Conservation (phyloP, 2,888 invertebrate species). For the Drosophila maculinotata region DNA sequence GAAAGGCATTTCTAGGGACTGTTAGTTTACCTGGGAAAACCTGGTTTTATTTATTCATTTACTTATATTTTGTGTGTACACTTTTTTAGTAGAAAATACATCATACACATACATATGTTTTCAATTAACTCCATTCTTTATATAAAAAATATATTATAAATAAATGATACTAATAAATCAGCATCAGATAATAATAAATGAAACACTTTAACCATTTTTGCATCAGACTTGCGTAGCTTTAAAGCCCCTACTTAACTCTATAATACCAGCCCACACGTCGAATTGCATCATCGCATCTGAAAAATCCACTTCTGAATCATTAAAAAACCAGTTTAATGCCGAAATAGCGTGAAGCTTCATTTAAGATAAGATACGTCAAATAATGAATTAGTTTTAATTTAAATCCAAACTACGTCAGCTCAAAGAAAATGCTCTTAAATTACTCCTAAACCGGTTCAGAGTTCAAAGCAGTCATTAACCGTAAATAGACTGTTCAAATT, state of each 20-base stretch:
- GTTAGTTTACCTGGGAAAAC: no score
- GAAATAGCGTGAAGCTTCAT: neutral
- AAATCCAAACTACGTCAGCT: neutral
- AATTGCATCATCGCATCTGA: slow-evolving; percentile 16
- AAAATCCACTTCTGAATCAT: slow-evolving; percentile 7
- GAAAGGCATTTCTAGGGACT: no score
- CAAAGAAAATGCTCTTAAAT: neutral
- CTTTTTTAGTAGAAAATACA: no score
- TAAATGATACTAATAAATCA: neutral
- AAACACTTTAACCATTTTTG: neutral
- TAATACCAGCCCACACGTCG: slow-evolving; percentile 22
- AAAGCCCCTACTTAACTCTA: slow-evolving; percentile 5
- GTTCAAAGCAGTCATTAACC: neutral
- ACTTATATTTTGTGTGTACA: no score
- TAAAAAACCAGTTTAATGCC: slow-evolving; percentile 21
- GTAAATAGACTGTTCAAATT: neutral
- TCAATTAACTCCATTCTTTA: no score
- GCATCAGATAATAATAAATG: neutral
- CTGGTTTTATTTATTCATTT: no score
- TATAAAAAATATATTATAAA: neutral
- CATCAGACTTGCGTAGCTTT: neutral
- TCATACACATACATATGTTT: no score
- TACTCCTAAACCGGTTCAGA: neutral
- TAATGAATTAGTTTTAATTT: neutral
- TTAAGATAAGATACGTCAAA: neutral